phyloP scores from a whole-genome alignment of 1,140 invertebrate species.

The Papilio glaucus region DNA sequence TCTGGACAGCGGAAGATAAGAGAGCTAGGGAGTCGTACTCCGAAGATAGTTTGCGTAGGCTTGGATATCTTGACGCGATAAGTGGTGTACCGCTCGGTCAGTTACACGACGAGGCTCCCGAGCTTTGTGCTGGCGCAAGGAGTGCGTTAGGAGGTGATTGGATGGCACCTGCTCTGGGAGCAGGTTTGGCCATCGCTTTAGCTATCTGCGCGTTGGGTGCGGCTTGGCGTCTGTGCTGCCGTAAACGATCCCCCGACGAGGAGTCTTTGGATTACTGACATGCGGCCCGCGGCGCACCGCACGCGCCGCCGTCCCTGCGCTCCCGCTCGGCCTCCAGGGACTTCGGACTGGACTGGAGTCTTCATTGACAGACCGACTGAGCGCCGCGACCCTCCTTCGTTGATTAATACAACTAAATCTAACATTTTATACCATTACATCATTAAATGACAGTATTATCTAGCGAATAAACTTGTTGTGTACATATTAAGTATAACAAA shows the following conservation, averaged over 20 bases:
- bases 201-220: conserved; percentile 73
- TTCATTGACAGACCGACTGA: conserved; percentile 82
- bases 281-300: conserved; percentile 77
- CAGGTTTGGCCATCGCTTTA: conserved; percentile 67
- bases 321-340: conserved; percentile 74
- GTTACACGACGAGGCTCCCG: conserved; percentile 86
- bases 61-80: conserved; percentile 82
- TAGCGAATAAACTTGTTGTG: conserved; percentile 16
- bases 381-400: conserved; percentile 62
- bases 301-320: conserved; percentile 72
- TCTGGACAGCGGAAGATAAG: conserved; percentile 78
- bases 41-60: conserved; percentile 84
- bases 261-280: conserved; percentile 83
- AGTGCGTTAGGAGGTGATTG: conserved; percentile 68
- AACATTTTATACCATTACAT: conserved; percentile 30
- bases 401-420: conserved; percentile 49
- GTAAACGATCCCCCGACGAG: conserved; percentile 79
- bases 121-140: conserved; percentile 84
- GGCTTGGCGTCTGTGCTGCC: conserved; percentile 79
- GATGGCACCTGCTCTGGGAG: conserved; percentile 75
- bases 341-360: conserved; percentile 78
- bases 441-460: conserved; percentile 16
- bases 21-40: conserved; percentile 80
- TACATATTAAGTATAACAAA: conserved; percentile 24
- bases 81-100: conserved; percentile 75